Evolutionary conservation across 2,797 vertebrate genomes (phyloP).

Genomic region (Eulemur coronatus): DNA sequence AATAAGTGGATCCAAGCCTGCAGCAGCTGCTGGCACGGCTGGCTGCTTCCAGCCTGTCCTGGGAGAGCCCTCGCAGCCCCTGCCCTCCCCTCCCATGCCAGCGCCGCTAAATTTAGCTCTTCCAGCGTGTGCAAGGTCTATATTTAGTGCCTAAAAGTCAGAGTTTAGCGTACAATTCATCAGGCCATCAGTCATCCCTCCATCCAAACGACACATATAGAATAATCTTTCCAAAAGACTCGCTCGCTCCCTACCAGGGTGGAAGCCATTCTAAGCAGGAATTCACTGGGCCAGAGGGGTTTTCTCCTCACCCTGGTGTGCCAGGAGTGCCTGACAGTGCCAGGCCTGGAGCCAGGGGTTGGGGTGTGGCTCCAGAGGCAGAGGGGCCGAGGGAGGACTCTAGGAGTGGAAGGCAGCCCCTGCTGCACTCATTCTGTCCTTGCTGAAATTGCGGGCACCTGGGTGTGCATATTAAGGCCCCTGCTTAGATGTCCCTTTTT

Average conservation of each 20-base stretch:
- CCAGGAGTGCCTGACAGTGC: neutral
- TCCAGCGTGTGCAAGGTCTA: slow-evolving; percentile 74
- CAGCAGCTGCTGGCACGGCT: slow-evolving; percentile 16
- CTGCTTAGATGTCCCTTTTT: neutral
- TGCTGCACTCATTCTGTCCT: accelerated
- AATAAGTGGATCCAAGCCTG: neutral
- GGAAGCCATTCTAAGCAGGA: neutral
- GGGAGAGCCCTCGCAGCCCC: slow-evolving; percentile 6
- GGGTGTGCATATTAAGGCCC: neutral
- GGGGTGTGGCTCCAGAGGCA: neutral
- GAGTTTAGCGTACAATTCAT: slow-evolving; percentile 71
- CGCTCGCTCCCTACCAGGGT: neutral
- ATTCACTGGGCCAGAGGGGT: neutral
- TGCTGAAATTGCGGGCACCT: neutral
- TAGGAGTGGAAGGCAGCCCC: neutral
- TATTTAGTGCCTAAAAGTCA: slow-evolving; percentile 82
- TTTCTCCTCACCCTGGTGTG: neutral
- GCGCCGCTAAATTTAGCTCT: slow-evolving; percentile 77
- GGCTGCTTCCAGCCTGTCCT: slow-evolving; percentile 57
- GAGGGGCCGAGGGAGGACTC: neutral
- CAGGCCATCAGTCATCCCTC: slow-evolving; percentile 67
- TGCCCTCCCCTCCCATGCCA: slow-evolving; percentile 56
- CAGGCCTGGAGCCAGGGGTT: slow-evolving; percentile 1
- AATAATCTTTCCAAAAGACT: slow-evolving; percentile 44
- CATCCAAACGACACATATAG: slow-evolving; percentile 51